A percentile compares a stretch with the other conserved stretches of the same genome.
Evolutionary conservation across 2,113 vertebrate genomes (phyloP).

Genomic region (Indicator indicator): DNA sequence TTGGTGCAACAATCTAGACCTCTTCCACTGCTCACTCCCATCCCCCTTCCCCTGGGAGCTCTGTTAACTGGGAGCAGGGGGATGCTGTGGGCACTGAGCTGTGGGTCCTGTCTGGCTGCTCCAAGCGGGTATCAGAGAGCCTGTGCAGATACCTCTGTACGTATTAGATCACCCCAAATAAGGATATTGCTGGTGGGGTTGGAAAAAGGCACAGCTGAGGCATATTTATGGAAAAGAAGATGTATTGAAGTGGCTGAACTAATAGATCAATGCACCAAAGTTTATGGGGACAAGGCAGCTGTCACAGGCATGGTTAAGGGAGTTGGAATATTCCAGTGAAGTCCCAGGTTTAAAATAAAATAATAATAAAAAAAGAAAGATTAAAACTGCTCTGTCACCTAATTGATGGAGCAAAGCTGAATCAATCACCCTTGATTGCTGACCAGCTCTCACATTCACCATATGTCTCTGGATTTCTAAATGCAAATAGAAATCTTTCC

Average conservation of each 20-base stretch:
- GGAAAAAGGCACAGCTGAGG: conserved; percentile 11
- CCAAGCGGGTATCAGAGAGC: conserved; percentile 18
- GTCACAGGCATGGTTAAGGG: conserved; percentile 43
- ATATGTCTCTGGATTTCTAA: conserved; percentile 74
- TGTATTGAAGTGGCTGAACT: conserved; percentile 54
- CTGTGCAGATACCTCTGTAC: background rate
- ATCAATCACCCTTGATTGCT: conserved; percentile 69
- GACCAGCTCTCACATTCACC: conserved; percentile 69
- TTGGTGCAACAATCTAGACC: conserved; percentile 9
- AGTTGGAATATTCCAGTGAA: conserved; percentile 66
- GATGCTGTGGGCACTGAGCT: conserved; percentile 42
- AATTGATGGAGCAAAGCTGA: conserved; percentile 71
- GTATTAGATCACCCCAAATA: conserved; percentile 24
- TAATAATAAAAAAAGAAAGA: conserved; percentile 30
- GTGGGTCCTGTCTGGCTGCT: conserved; percentile 20
- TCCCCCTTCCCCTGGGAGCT: conserved; percentile 2
- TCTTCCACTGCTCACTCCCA: conserved; percentile 10
- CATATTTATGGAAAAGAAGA: conserved; percentile 68
- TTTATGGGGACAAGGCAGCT: conserved; percentile 72
- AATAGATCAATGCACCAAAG: conserved; percentile 57
- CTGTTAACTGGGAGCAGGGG: background rate
- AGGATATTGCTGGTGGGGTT: conserved; percentile 12
- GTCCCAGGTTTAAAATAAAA: conserved; percentile 66
- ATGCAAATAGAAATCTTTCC: conserved; percentile 54
- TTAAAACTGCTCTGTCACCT: conserved; percentile 65